Percentiles rank a stretch among this genome's conserved stretches.
Evolutionary conservation across 2,797 vertebrate genomes (phyloP).

Genomic region (Amniataba percoides): DNA sequence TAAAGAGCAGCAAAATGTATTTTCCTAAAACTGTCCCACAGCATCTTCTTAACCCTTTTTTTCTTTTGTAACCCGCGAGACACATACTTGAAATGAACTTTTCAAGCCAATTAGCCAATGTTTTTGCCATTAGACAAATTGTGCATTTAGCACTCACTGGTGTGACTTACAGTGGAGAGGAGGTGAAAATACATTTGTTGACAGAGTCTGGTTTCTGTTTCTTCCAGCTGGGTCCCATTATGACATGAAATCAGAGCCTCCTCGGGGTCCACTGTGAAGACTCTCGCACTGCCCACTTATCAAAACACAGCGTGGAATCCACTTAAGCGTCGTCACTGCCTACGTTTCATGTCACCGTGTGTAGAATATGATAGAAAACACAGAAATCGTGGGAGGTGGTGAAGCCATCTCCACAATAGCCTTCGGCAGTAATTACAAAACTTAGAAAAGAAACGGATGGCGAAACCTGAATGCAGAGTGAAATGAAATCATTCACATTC

Average conservation of each 20-base stretch:
- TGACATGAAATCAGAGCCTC: conserved; percentile 72
- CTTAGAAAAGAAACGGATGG: conserved; percentile 1
- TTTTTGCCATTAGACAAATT: conserved; percentile 28
- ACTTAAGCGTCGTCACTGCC: conserved; percentile 58
- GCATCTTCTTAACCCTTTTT: not conserved
- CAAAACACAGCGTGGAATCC: conserved; percentile 74
- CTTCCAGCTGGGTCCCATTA: conserved; percentile 73
- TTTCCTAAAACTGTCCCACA: not conserved
- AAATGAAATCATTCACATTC: conserved; percentile 7
- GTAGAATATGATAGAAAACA: conserved; percentile 50
- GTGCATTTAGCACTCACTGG: conserved; percentile 17
- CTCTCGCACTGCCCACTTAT: conserved; percentile 60
- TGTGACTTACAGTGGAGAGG: conserved; percentile 8
- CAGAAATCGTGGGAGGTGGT: conserved; percentile 25
- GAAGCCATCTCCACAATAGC: conserved; percentile 6
- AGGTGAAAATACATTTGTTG: conserved; percentile 54
- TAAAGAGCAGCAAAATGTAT: not conserved
- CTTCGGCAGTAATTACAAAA: conserved; percentile 20
- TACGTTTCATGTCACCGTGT: conserved; percentile 44
- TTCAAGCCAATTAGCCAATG: conserved; percentile 18
- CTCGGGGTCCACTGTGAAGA: conserved; percentile 53
- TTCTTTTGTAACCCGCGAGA: not conserved
- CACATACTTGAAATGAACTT: conserved; percentile 4
- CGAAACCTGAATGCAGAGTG: no score
- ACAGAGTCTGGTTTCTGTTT: conserved; percentile 62